These are phyloP conservation scores for Melinaea menophilus DNA, from an alignment of 2,888 invertebrate species.

Conservation along the genomic window DNA sequence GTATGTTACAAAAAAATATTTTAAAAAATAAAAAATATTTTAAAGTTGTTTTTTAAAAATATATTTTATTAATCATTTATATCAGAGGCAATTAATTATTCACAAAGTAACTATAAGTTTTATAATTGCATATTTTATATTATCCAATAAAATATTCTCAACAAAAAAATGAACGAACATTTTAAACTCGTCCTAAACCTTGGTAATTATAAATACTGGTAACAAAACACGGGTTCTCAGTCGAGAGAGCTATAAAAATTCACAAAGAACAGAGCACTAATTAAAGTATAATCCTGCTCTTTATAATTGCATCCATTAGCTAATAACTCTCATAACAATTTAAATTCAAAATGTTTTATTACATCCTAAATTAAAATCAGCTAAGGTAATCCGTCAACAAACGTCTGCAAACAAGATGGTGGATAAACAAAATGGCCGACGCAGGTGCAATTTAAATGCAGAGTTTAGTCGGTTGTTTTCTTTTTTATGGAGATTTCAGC, in stretches of 20 bases:
- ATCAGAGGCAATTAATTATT: too few species aligned
- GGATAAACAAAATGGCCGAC: conserved; percentile 52
- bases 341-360: conserved; percentile 66
- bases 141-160: neutral
- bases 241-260: conserved; percentile 29
- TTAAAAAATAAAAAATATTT: too few species aligned
- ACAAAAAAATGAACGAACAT: neutral
- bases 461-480: conserved; percentile 40
- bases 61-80: too few species aligned
- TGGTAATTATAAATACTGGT: conserved; percentile 11
- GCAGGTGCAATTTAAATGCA: conserved; percentile 56
- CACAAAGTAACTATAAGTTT: neutral
- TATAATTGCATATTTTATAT: too few species aligned
- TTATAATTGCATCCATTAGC: conserved; percentile 21
- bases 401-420: conserved; percentile 42
- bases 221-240: conserved; percentile 17
- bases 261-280: conserved; percentile 55
- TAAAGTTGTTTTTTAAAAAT: too few species aligned
- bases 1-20: too few species aligned
- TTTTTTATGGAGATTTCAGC: conserved; percentile 12
- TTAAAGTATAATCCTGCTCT: conserved; percentile 38
- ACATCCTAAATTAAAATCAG: conserved; percentile 52
- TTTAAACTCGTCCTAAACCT: neutral
- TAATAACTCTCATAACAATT: conserved; percentile 64
- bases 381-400: conserved; percentile 65